Evolutionary conservation across 2,113 vertebrate species (phyloP).

Genomic region (Syngnathus floridae): DNA sequence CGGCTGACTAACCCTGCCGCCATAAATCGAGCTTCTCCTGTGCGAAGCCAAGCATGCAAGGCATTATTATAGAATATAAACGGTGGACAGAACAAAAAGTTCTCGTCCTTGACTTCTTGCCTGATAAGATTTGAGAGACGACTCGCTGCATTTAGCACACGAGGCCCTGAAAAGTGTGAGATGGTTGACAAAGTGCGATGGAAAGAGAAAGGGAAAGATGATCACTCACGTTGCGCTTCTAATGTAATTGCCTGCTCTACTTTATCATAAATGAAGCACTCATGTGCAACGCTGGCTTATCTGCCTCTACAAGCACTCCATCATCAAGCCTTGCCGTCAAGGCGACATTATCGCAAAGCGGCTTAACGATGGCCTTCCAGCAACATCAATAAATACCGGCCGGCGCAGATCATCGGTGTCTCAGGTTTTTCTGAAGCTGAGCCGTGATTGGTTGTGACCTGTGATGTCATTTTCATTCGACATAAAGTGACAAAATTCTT

Average conservation of each 20-base stretch:
- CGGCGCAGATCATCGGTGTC: conserved; percentile 42
- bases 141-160: conserved; percentile 12
- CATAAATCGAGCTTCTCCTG: conserved; percentile 42
- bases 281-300: conserved; percentile 45
- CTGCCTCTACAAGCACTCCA: conserved; percentile 32
- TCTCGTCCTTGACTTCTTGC: conserved; percentile 41
- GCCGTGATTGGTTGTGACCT: no score
- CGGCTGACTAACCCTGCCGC: conserved; percentile 21
- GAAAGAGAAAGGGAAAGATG: neutral
- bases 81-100: conserved; percentile 28
- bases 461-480: no score
- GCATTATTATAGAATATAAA: conserved; percentile 18
- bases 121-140: conserved; percentile 26
- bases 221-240: conserved; percentile 29
- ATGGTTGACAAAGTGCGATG: conserved; percentile 20
- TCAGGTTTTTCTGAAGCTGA: conserved; percentile 6
- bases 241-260: conserved; percentile 61
- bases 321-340: conserved; percentile 29
- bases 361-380: conserved; percentile 30
- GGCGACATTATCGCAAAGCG: conserved; percentile 31
- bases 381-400: conserved; percentile 40
- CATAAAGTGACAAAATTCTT: no score
- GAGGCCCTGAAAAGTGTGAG: conserved; percentile 18
- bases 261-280: conserved; percentile 58
- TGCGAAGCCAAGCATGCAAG: conserved; percentile 10